Base-by-base conservation (phyloP, 2,888 invertebrate species). In the Cerceris rybyensis region DNA sequence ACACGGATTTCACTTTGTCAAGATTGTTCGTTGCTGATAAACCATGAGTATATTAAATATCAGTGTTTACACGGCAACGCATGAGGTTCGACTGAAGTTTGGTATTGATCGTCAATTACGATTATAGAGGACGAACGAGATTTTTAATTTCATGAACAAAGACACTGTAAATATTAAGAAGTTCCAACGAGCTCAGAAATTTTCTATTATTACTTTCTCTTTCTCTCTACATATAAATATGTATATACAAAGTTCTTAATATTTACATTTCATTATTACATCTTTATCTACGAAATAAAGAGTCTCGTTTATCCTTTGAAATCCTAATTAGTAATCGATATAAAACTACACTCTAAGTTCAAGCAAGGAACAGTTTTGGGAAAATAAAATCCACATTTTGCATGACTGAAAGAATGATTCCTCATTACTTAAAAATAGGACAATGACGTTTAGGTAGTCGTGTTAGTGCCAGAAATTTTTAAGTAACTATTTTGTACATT, bases 51-150 rank as follows among this genome's bases (percentile, higher is more conserved):
- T 28, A 28, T 28, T 28, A 28, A 28, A 2, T 28, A 28, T 28
- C 46, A 46, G 14, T 14, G 13, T 13, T 63, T 50, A 63, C 49
- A 13, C 50, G 50, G 28, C 11, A 11, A 13, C 42, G 49, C 39
- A 14, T 13, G 43, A 13, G 42, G 11, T 65, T 52, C 39, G 17
- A 28, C 6, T 59, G 42, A 59, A 65, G 39, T 14, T 42, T 61
- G 57, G 78, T 67, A 65, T 73, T 69, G 46, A 65, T 70, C 59
- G 74, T 79, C 79, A 79, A 79, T 79, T 74, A 74, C 65, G 42
- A 70, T 39, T 71, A 70, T 64, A 63, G 58, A 55, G 17, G 28
- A 68, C 46, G 28, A 57, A 65, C 42, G 55, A 41, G 49, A 65
- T 43, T 71, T 63, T 65, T 80, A 43, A 59, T 57, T 80, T 59